A percentile compares a stretch with the other conserved stretches of the same genome.
Conservation (phyloP, 2,888 invertebrate species). For the Parasteatoda lunata region DNA sequence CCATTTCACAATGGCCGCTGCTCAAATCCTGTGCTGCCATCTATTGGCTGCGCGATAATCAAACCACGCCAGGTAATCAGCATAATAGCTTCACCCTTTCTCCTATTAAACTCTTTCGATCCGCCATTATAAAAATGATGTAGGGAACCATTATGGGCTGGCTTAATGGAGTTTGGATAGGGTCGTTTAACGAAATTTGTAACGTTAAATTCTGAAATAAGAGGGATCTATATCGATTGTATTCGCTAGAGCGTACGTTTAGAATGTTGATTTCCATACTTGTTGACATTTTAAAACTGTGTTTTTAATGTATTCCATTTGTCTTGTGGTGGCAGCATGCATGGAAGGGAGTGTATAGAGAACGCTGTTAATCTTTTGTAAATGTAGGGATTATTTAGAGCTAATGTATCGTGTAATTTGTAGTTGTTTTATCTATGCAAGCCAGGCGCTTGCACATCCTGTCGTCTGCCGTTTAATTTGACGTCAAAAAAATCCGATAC, state of each 20-base stretch:
- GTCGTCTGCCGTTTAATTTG: slow-evolving; percentile 58
- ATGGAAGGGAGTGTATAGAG: neutral
- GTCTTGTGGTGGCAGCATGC: slow-evolving; percentile 8
- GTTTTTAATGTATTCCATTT: slow-evolving; percentile 59
- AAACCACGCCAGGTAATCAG: slow-evolving; percentile 63
- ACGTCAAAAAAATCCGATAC: slow-evolving; percentile 64
- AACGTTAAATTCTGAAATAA: slow-evolving; percentile 38
- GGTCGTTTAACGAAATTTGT: slow-evolving; percentile 15
- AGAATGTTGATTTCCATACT: slow-evolving; percentile 54
- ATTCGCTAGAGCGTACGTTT: slow-evolving; percentile 29
- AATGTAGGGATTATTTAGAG: slow-evolving; percentile 42
- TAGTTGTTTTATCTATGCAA: slow-evolving; percentile 65
- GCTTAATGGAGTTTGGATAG: neutral
- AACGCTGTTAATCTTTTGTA: slow-evolving; percentile 44
- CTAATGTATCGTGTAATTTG: slow-evolving; percentile 66
- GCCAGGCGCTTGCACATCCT: slow-evolving; percentile 49
- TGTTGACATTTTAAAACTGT: slow-evolving; percentile 60
- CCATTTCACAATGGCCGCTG: slow-evolving; percentile 28
- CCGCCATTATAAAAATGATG: neutral
- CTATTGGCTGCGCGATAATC: slow-evolving; percentile 50
- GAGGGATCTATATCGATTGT: slow-evolving; percentile 30
- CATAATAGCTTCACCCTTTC: slow-evolving; percentile 40
- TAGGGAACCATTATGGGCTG: neutral
- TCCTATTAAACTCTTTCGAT: slow-evolving; percentile 46
- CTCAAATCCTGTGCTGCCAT: slow-evolving; percentile 57